Evolutionary conservation across 2,113 vertebrate species (phyloP), one percentile per base, ranked within the genome.

Genomic region (Pimephales promelas): DNA sequence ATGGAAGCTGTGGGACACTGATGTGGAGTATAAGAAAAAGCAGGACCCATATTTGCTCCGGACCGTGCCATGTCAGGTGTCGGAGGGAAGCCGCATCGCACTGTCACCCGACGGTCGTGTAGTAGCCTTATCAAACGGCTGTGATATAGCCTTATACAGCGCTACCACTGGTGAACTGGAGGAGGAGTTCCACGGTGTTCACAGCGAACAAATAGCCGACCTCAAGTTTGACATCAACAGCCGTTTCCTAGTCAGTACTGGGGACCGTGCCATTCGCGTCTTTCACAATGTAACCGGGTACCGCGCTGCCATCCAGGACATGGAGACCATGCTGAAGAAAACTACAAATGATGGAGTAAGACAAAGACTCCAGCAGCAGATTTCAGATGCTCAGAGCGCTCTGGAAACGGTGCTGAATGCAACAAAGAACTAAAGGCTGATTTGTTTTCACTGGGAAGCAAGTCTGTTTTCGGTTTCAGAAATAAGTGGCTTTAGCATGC

Each of bases 1-100:
- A 0, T 99, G 98, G 98, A 98, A 97, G 88, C 92, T 98, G 83
- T 99, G 98, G 98, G 96, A 98, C 90, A 99, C 97, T 0, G 92
- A 97, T 0, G 97, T 99, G 77, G 97, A 99, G 72, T 99, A 98
- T 79, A 97, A 97, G 89, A 95, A 98, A 92, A 96, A 99, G 85
- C 98, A 99, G 92, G 97, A 99, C 62, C 98, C 98, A 0, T 97
- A 97, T 90, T 89, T 99, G 79, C 92, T 99, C 62, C 93, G 92
- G 87, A 98, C 97, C 0, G 95, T 95, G 20, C 88, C 90, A 26
- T 97, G 95, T 6, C 13, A 86, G 2, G 93, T 93, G 0, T 79
- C 73, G 0, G 92, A 95, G 72, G 94, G 94, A 0, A 96, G 95
- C 81, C 94, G 82, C 22, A 92, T 95, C 13, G 95, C 96, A 0